phyloP scores from a whole-genome alignment of 2,888 invertebrate genomes.

The Ochropleura plecta region DNA sequence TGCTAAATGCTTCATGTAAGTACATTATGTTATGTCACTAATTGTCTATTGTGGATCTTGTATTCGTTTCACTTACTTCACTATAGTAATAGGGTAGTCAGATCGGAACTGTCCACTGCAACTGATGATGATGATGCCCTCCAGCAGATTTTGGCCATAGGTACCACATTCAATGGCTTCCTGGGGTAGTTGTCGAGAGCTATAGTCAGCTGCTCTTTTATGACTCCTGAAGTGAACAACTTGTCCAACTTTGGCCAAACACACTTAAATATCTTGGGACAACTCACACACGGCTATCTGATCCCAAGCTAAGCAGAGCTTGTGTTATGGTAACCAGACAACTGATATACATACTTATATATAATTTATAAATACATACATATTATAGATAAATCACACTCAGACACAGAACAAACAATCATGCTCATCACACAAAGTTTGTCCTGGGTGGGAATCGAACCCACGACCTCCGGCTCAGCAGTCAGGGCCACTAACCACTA shows the following conservation, averaged over 20 bases:
- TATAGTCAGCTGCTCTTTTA: not conserved
- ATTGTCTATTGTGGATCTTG: not conserved
- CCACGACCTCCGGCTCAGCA: too few relatives aligned
- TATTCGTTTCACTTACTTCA: not conserved
- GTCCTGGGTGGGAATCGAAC: too few relatives aligned
- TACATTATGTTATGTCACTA: constrained; percentile 1
- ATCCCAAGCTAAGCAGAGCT: too few relatives aligned
- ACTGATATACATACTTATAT: too few relatives aligned
- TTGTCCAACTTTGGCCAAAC: not conserved
- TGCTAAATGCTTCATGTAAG: not conserved
- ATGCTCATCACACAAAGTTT: too few relatives aligned
- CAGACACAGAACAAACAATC: too few relatives aligned
- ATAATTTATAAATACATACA: too few relatives aligned
- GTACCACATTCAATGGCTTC: not conserved
- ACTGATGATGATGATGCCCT: not conserved
- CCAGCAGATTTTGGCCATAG: not conserved
- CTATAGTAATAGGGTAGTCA: not conserved
- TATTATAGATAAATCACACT: too few relatives aligned
- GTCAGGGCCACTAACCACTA: too few relatives aligned
- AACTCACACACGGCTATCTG: too few relatives aligned
- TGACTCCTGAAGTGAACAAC: not conserved
- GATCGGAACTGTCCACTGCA: not conserved
- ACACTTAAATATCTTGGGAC: too few relatives aligned
- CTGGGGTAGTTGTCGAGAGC: not conserved
- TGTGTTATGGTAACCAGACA: too few relatives aligned